These are phyloP conservation scores for Ailurus styani DNA, from an alignment of 2,113 vertebrate genomes.

Conservation along the genomic window DNA sequence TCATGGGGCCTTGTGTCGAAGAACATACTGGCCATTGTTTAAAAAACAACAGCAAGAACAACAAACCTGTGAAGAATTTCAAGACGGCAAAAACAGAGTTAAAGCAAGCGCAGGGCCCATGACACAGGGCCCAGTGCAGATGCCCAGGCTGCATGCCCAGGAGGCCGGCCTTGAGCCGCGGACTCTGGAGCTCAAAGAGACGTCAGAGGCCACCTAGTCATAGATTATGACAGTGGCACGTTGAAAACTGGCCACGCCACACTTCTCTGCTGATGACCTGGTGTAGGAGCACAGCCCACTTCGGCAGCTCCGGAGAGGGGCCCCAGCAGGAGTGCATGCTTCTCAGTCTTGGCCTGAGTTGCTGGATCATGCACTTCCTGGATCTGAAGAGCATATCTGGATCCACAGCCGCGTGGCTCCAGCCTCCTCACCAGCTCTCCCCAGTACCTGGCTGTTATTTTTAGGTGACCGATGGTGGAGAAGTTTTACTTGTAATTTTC, in stretches of 20 bases:
- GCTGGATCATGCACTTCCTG: not conserved
- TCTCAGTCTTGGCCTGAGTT: not conserved
- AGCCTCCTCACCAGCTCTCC: not conserved
- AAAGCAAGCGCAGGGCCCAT: not conserved
- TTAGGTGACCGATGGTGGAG: not conserved
- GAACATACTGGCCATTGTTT: not conserved
- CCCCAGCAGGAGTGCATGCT: accelerated
- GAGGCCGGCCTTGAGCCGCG: not conserved
- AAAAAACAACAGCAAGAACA: not conserved
- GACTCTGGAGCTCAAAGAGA: not conserved
- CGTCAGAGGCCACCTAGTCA: not conserved
- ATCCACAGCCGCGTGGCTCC: not conserved
- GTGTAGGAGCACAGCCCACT: not conserved
- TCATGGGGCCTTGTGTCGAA: not conserved
- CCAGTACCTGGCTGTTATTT: slow-evolving; percentile 43
- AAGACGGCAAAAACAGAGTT: not conserved
- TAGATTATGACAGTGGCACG: not conserved
- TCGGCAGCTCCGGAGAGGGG: not conserved
- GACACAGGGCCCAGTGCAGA: not conserved
- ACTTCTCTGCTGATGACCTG: not conserved
- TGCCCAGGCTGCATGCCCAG: not conserved
- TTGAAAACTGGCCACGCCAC: not conserved
- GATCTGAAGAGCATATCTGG: not conserved
- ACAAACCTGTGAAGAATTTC: not conserved
- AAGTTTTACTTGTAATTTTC: slow-evolving; percentile 38